Percentiles rank a stretch among this genome's conserved stretches.
Evolutionary conservation across 2,888 invertebrate species (phyloP).

Genomic region (Phaonia tiefii): DNA sequence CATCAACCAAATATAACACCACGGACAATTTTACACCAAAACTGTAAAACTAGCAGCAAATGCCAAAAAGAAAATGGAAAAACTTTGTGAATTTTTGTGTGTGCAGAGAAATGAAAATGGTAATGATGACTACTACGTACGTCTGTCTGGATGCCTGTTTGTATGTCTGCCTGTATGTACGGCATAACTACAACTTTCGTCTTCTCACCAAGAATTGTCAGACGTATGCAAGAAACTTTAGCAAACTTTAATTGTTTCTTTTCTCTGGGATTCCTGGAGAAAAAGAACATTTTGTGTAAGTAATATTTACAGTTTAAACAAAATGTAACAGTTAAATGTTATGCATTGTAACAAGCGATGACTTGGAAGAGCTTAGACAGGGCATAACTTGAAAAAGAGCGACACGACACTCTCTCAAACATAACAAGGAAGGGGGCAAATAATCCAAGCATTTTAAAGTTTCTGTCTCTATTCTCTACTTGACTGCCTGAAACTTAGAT

Average conservation of each 20-base stretch:
- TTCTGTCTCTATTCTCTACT: too few relatives aligned
- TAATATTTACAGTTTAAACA: constrained; percentile 62
- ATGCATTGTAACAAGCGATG: constrained; percentile 40
- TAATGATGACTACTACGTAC: constrained; percentile 58
- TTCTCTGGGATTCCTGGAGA: constrained; percentile 19
- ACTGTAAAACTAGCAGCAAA: constrained; percentile 16
- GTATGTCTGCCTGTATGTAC: background rate
- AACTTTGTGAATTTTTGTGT: constrained; percentile 47
- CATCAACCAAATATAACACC: constrained; percentile 34
- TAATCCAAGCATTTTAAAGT: too few relatives aligned
- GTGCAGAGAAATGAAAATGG: constrained; percentile 44
- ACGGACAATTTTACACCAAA: constrained; percentile 56
- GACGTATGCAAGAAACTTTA: constrained; percentile 52
- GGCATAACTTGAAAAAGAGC: too few relatives aligned
- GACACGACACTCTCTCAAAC: too few relatives aligned
- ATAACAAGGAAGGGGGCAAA: too few relatives aligned
- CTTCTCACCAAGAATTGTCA: constrained; percentile 24
- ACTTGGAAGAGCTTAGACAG: too few relatives aligned
- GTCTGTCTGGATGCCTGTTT: too few relatives aligned
- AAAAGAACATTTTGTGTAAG: constrained; percentile 37
- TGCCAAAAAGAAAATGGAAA: constrained; percentile 54
- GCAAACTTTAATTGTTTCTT: constrained; percentile 65
- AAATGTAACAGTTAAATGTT: constrained; percentile 56
- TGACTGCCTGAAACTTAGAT: too few relatives aligned
- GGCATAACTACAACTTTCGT: background rate